These are phyloP conservation scores for Phalanger gymnotis DNA, from an alignment of 2,797 vertebrate species.

Conservation along the genomic window DNA sequence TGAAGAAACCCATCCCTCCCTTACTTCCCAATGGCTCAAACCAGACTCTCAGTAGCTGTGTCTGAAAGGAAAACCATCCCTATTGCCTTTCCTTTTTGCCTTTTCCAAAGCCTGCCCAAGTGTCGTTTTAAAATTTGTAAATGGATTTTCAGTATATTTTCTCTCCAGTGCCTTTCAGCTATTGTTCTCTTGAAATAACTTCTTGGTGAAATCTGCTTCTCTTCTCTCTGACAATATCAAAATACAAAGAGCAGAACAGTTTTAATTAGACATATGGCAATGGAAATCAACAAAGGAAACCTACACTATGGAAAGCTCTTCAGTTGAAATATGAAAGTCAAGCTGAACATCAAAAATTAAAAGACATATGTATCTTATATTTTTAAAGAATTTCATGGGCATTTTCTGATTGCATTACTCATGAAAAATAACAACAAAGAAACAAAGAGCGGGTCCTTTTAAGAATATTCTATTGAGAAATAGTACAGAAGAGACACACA, in stretches of 20 bases:
- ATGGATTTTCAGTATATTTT: slow-evolving; percentile 36
- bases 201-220: slow-evolving; percentile 47
- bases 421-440: slow-evolving; percentile 18
- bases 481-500: too few relatives aligned
- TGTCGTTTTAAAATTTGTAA: slow-evolving; percentile 22
- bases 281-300: slow-evolving; percentile 58
- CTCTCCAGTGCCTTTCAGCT: background rate
- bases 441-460: slow-evolving; percentile 17
- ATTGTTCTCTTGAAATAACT: slow-evolving; percentile 40
- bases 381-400: slow-evolving; percentile 48
- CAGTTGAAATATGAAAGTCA: slow-evolving; percentile 48
- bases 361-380: slow-evolving; percentile 41
- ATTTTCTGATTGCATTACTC: slow-evolving; percentile 27
- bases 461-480: slow-evolving; percentile 33
- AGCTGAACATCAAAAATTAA: background rate
- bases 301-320: slow-evolving; percentile 18
- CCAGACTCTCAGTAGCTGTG: background rate
- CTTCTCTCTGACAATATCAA: slow-evolving; percentile 42
- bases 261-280: slow-evolving; percentile 28
- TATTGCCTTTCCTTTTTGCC: accelerated
- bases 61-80: background rate
- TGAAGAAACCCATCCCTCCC: background rate
- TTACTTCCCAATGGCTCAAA: background rate
- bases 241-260: slow-evolving; percentile 27
- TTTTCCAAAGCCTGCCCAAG: background rate